Base-by-base conservation (phyloP, 2,113 vertebrate genomes). In the Cebus imitator region DNA sequence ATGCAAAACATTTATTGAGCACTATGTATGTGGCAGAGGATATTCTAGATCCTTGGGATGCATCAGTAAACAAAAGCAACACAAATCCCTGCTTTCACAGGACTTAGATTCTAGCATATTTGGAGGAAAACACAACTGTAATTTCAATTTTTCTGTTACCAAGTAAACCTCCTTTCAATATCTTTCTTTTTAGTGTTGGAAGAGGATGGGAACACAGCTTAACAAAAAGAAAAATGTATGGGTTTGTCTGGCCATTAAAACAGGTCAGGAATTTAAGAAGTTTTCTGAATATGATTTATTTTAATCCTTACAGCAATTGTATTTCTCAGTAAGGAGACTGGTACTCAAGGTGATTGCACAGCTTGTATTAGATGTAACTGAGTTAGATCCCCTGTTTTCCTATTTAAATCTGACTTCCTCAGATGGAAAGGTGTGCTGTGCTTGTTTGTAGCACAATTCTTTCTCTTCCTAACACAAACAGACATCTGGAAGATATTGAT, bases 381-480 rank as follows among this genome's bases (percentile, higher is more conserved):
- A 91, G 40, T 80, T 35, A 83, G 40, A 91, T 13, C 25, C 27
- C 58, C 48, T 73, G 11, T 73, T 89, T 93, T 78, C 9, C 55
- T 87, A 21, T 58, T 94, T 66, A 89, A 91, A 75, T 88, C 57
- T 66, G 18, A 50, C 64, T 95, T 89, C 16, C 30, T 96, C 43
- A 25, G 75, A 70, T 70, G 13, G 32, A 95, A 96, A 91, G 48
- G 12, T 55, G 57, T 16, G 32, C 73, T 92, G 52, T 82, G 66
- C 30, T 48, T 95, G 66, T 86, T 55, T 68, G 75, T 64, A 72
- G 52, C 23, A 72, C 8, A 78, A 52, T 92, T 83, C 61, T 72
- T 96, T 96, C 48, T 70, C 52, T 94, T 80, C 61, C 82, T 30
- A 72, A 95, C 40, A 94, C 52, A 88, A 86, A 73, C 2, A 48